phyloP scores from a whole-genome alignment of 2,113 vertebrate genomes.

The Calidris pugnax region DNA sequence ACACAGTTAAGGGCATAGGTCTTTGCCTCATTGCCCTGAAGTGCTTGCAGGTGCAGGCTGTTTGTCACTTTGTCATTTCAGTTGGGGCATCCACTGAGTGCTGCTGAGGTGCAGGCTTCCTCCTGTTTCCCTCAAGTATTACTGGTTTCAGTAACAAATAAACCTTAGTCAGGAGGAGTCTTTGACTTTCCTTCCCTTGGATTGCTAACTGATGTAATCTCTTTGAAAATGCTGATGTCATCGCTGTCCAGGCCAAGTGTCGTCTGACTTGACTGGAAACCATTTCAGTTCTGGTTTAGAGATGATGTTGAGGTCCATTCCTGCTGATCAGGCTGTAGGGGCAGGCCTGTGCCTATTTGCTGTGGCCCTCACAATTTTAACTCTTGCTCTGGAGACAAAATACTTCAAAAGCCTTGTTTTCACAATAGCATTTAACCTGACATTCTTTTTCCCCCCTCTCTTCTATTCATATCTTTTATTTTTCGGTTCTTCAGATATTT shows the following conservation, averaged over 20 bases:
- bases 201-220: not conserved
- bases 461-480: not conserved
- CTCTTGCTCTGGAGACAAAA: not conserved
- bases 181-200: not conserved
- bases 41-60: not conserved
- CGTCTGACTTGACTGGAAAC: not conserved
- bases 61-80: not conserved
- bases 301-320: rapidly evolving
- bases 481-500: not conserved
- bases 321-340: not conserved
- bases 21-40: not conserved
- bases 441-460: not conserved
- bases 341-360: not conserved
- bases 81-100: not conserved
- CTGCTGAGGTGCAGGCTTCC: not conserved
- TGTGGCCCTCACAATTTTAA: not conserved
- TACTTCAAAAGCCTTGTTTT: not conserved
- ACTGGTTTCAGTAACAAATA: not conserved
- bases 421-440: not conserved
- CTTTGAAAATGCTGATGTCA: not conserved
- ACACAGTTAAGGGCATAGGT: not conserved
- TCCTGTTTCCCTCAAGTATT: not conserved
- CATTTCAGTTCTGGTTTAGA: not conserved
- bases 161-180: not conserved
- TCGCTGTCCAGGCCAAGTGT: not conserved